Evolutionary conservation across 2,797 vertebrate species (phyloP), one percentile per base, ranked within the genome.

Genomic region (Heliangelus exortis): DNA sequence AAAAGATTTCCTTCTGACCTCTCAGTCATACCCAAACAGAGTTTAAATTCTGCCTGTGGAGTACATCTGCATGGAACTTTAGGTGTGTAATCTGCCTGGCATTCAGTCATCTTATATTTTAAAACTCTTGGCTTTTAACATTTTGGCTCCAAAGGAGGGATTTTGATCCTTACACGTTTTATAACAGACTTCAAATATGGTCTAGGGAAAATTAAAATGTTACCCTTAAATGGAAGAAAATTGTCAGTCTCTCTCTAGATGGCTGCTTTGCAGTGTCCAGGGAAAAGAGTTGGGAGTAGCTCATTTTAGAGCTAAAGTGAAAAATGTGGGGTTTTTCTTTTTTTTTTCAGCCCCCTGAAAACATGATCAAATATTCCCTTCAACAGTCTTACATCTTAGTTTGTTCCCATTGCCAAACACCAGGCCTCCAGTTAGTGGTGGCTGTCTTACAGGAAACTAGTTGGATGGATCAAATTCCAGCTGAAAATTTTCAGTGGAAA

Each of bases 1-100:
- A 89, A 95, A 95, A 96, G 93, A 92, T 96, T 96, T 96, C 93
- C 96, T 96, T 93, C 85, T 86, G 90, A 94, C 90, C 87, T 95
- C 90, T 96, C 93, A 91, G 92, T 92, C 92, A 74, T 87, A 92
- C 87, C 77, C 82, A 88, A 96, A 83, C 73, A 92, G 73, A 90
- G 71, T 74, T 95, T 90, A 93, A 92, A 88, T 90, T 92, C 84
- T 96, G 95, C 93, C 89, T 89, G 58, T 90, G 90, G 68, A 96
- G 82, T 92, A 96, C 90, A 95, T 93, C 87, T 95, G 87, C 50
- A 15, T 79, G 87, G 87, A 95, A 93, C 81, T 95, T 94, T 84
- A 92, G 93, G 84, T 95, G 80, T 7, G 75, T 95, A 93, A 96
- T 96, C 93, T 95, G 82, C 94, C 86, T 93, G 94, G 93, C 84